Evolutionary conservation across 2,113 vertebrate species (phyloP), one percentile per base, ranked within the genome.

Genomic region (Colistium nudipinnis): DNA sequence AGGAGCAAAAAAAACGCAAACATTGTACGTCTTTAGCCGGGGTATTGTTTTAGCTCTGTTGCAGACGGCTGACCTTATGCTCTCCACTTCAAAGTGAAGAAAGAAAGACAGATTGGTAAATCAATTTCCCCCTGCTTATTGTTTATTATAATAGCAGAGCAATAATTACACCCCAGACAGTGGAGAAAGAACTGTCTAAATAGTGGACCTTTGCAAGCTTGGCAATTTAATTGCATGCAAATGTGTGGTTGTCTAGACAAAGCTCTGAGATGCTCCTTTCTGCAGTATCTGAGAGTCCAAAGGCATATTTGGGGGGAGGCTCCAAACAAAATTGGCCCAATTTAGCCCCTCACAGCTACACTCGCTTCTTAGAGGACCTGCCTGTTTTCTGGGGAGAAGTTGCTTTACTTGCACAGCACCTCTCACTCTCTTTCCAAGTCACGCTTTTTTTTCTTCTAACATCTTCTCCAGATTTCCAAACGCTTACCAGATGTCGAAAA

Each of bases 401-500:
- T 73, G 80, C 77, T 84, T 87, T 88, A 91, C 88, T 86, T 86
- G 89, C 89, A 69, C 72, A 85, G 88, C 80, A 76, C 44, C 1
- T 87, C 88, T 90, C 72, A 44, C 67, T 85, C 1, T 84, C 82
- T 73, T 74, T 89, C 85, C 83, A 83, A 85, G 82, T 92, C 84
- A 82, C 56, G 63, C 79, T 82, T 81, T 83, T 78, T 86, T 91
- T 17, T 9, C 8, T 39, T 80, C 76, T 71, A 92, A 94, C 41
- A 43, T 78, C 85, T 83, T 94, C 94, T 88, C 92, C 84, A 86
- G 85, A 91, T 92, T 90, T 88, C 80, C 80, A 94, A 95, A 94
- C 91, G 88, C 92, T 91, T 93, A 94, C 92, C 95, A 97, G 94
- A 96, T 95, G 93, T 89, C 93, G 82, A 90, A 89, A 93, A 93